Evolutionary conservation across 2,113 vertebrate genomes (phyloP), one percentile per base, ranked within the genome.

Genomic region (Brachyhypopomus occidentalis): DNA sequence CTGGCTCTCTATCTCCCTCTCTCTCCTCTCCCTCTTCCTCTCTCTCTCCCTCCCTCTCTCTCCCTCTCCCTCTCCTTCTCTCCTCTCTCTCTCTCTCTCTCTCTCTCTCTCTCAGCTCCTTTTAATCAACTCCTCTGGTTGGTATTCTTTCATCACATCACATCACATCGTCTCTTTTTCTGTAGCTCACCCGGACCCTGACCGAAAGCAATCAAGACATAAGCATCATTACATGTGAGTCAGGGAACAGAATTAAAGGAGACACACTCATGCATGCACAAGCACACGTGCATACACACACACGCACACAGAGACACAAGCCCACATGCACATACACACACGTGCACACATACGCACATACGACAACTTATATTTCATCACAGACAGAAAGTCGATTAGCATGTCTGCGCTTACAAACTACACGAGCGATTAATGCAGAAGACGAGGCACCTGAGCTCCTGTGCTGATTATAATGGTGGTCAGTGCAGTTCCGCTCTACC

Each of bases 121-220:
- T 74, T 23, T 66, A 72, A 72, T 52, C 17, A 9, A 60, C 84
- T 83, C 63, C 80, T 48, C 38, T 70, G 62, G 8, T 62, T 41
- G 55, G 27, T 75, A 70, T 70, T 75, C 77, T 81, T 84, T 81
- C 63, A 77, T 80, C 60, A 62, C 72, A 62, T 30, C 30, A 3
- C 30, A 30, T 30, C 30, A 30, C 30, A 30, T 30, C 83, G 81
- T 87, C 84, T 79, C 19, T 82, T 84, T 83, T 81, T 79, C 75
- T 62, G 75, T 60, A 72, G 63, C 72, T 84, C 59, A 69, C 38
- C 67, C 20, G 30, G 55, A 52, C 20, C 2, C 30, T 6, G 27
- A 63, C 58, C 70, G 76, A 78, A 19, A 17, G 69, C 74, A 84
- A 85, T 77, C 83, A 84, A 66, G 11, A 83, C 77, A 78, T 73